Evolutionary conservation across 2,888 invertebrate species (phyloP), one percentile per base, ranked within the genome.

Genomic region (Sarcophaga rosellei): DNA sequence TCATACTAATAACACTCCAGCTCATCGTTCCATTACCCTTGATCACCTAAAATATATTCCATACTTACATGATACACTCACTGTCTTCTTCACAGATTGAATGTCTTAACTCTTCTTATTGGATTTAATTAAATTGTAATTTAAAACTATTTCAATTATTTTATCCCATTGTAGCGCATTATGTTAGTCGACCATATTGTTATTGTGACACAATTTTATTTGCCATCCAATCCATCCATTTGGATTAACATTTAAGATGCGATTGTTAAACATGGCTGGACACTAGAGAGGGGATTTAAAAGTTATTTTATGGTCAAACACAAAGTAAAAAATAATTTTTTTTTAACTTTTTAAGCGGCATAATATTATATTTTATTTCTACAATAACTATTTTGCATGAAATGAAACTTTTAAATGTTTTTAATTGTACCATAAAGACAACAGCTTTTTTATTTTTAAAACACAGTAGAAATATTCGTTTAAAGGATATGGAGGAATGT

Each of bases 221-320:
- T 80, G 74, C 47, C 62, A 53, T 74, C 68, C 20, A 66, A 73
- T 66, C 66, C 66, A 68, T 69, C 21, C 21, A 17, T 61, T 81
- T 68, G 66, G 74, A 59, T 47, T 21, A 81, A 81, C 68, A 74
- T 68, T 61, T 74, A 66, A 74, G 68, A 74, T 74, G 35, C 17
- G 0, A 53, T 3, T 53, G 25, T 53, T 47, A 15, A 68, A 74
- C 61, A 74, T 12, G 45, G 45, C 17, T 73, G 59, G n/a, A 68
- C 1, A 44, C 21, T 20, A 53, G 53, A 53, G 53, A 70, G 73
- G 45, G 25, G 65, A 74, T 17, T 69, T 68, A 17, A n/a, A 62
- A 75, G 12, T 44, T 81, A 25, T 66, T 79, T 63, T 15, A 70
- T 57, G 15, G 57, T 57, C 57, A 57, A 6, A 17, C 10, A 35